These are phyloP conservation scores for Gymnoscelis rufifasciata DNA, from an alignment of 2,888 invertebrate genomes.

Conservation along the genomic window DNA sequence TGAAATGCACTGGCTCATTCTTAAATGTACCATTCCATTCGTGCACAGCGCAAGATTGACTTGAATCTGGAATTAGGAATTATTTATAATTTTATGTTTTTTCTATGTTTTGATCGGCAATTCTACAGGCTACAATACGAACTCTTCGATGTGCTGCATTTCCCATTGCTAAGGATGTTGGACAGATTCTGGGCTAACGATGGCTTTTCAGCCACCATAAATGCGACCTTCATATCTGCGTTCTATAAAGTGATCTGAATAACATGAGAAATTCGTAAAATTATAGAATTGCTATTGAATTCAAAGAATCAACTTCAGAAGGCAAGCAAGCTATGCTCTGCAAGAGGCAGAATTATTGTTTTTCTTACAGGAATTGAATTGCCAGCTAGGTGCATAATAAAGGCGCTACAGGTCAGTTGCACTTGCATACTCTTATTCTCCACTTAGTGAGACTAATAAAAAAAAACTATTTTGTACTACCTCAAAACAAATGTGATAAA, in stretches of 20 bases:
- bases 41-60: constrained; percentile 94
- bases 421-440: no score
- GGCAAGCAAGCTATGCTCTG: no score
- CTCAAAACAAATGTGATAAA: no score
- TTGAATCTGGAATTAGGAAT: constrained; percentile 64
- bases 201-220: constrained; percentile 99
- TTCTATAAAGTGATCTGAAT: not conserved
- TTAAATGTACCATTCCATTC: constrained; percentile 94
- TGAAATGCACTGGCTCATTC: constrained; percentile 85
- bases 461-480: no score
- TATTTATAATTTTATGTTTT: constrained; percentile 2
- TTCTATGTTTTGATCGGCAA: not conserved
- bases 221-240: constrained; percentile 84
- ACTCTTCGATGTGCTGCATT: constrained; percentile 82
- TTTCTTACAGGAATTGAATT: no score
- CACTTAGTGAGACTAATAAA: no score
- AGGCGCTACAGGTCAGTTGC: no score
- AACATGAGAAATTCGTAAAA: not conserved
- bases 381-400: no score
- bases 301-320: no score
- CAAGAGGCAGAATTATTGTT: no score
- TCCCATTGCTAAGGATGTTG: constrained; percentile 93
- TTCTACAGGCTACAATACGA: constrained; percentile 8
- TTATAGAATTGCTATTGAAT: no score
- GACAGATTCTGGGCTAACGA: constrained; percentile 97